Evolutionary conservation across 53 echinoderm and acorn worm species (phyloP).

Genomic region (Patiria pectinifera): DNA sequence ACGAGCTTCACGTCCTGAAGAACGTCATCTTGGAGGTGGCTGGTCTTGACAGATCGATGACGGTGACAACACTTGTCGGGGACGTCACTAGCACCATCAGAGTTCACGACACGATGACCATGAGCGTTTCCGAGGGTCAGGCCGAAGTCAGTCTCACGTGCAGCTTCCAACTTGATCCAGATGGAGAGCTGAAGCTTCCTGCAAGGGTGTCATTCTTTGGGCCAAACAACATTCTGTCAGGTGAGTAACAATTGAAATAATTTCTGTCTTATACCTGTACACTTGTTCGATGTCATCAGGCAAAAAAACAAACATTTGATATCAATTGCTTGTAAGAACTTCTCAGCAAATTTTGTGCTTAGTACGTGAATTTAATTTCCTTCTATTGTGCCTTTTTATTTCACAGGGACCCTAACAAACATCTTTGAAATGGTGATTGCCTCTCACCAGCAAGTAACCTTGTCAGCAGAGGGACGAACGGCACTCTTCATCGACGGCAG

Average conservation of each 20-base stretch:
- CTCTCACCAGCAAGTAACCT: constrained; percentile 69
- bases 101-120: constrained; percentile 85
- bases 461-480: constrained; percentile 82
- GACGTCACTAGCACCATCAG: constrained; percentile 72
- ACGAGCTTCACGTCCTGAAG: constrained; percentile 78
- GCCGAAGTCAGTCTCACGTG: constrained; percentile 67
- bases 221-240: constrained; percentile 79
- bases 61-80: constrained; percentile 56
- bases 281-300: no score
- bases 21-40: constrained; percentile 68
- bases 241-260: constrained; percentile 52
- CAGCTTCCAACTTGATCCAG: constrained; percentile 76
- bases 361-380: background rate
- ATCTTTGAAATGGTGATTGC: constrained; percentile 87
- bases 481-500: constrained; percentile 78
- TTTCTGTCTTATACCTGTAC: no score
- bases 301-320: background rate
- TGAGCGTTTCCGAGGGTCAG: constrained; percentile 73
- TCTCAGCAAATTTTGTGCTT: background rate
- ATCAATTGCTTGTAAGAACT: background rate
- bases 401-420: constrained; percentile 85
- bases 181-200: constrained; percentile 85
- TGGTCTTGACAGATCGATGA: constrained; percentile 65
- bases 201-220: constrained; percentile 83
- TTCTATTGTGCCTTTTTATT: background rate